phyloP scores from a whole-genome alignment of 2,113 vertebrate genomes.

The Eira barbara region DNA sequence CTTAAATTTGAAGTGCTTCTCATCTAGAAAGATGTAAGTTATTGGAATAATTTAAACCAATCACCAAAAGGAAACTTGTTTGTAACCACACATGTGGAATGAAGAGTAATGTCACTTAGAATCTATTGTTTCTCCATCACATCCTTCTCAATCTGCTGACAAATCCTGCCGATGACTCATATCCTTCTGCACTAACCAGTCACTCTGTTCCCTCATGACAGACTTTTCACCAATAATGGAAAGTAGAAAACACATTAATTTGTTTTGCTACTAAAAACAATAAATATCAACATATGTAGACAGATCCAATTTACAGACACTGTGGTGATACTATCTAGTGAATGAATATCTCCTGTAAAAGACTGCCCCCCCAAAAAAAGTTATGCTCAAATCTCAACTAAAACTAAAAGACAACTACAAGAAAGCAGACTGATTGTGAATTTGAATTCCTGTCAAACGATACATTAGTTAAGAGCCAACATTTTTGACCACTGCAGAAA shows the following conservation, averaged over 20 bases:
- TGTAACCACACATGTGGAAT: slow-evolving; percentile 66
- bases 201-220: slow-evolving; percentile 23
- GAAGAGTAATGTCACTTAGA: slow-evolving; percentile 76
- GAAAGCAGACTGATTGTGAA: neutral
- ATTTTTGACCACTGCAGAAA: neutral
- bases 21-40: slow-evolving; percentile 34
- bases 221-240: slow-evolving; percentile 48
- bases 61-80: slow-evolving; percentile 64
- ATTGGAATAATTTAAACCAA: slow-evolving; percentile 39
- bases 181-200: slow-evolving; percentile 75
- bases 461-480: slow-evolving; percentile 67
- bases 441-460: slow-evolving; percentile 69
- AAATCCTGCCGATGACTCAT: slow-evolving; percentile 77
- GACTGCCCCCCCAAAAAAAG: rapidly evolving
- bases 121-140: slow-evolving; percentile 75
- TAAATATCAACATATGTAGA: neutral
- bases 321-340: neutral
- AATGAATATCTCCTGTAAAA: neutral
- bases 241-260: slow-evolving; percentile 54
- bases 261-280: slow-evolving; percentile 45
- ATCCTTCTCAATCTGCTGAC: slow-evolving; percentile 77
- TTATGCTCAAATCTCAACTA: neutral
- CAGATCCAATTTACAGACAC: slow-evolving; percentile 2
- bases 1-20: slow-evolving; percentile 17
- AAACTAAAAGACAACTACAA: neutral